Percentiles rank a stretch among this genome's conserved stretches.
phyloP scores from a whole-genome alignment of 2,797 vertebrate species.

The Microctenopoma stevenorrisi region DNA sequence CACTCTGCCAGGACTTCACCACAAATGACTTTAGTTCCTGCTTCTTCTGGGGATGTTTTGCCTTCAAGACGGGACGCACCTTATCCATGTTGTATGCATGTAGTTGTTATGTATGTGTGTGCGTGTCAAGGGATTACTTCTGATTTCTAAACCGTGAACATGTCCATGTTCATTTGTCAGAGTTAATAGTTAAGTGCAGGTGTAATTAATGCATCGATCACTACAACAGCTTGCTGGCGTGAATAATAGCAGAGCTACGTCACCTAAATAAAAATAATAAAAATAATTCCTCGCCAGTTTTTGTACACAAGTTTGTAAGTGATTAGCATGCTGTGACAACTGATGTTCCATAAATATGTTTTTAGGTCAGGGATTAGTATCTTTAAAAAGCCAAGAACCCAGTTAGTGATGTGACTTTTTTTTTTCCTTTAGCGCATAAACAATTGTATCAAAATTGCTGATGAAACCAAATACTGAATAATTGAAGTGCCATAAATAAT shows the following conservation, averaged over 20 bases:
- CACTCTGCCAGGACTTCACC: too few species aligned
- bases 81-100: too few species aligned
- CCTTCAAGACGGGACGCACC: not conserved
- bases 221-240: not conserved
- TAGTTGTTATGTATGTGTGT: too few species aligned
- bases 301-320: not conserved
- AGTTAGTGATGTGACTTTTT: conserved; percentile 24
- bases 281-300: not conserved
- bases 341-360: not conserved
- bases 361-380: not conserved
- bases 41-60: not conserved
- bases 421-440: not conserved
- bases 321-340: not conserved
- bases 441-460: too few species aligned
- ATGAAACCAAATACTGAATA: not conserved
- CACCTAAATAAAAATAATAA: not conserved
- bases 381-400: not conserved
- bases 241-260: not conserved
- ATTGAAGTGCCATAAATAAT: not conserved
- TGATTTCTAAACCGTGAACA: not conserved
- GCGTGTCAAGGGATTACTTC: not conserved
- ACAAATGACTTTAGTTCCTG: too few species aligned
- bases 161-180: not conserved
- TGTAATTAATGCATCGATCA: not conserved
- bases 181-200: not conserved